Evolutionary conservation across 2,797 vertebrate species (phyloP), one percentile per base, ranked within the genome.

Genomic region (Melanogrammus aeglefinus): DNA sequence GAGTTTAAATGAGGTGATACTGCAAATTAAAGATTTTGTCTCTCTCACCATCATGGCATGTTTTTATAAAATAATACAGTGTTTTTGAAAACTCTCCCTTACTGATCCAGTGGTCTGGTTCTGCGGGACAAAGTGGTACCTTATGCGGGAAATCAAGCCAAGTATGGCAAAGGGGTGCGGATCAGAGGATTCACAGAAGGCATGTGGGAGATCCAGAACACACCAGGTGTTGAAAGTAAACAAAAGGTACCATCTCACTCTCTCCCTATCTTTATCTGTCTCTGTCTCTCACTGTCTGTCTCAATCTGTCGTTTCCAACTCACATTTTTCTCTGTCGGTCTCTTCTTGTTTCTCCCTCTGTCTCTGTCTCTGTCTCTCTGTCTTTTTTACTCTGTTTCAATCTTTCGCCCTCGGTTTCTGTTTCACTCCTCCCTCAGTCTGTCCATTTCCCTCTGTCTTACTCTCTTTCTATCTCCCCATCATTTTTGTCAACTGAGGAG

Each of bases 121-220:
- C 88, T 82, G 0, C 76, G 77, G 0, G 76, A 87, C 51, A 91
- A 91, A 72, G 29, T 93, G 0, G 85, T 92, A 0, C 87, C 92
- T 0, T 93, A 38, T 0, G 13, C 79, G 0, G 89, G 91, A 0
- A 93, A 93, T 86, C 93, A 93, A 85, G 29, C 44, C 73, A 90
- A 88, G 78, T 92, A 91, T 6, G 92, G 92, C 77, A 86, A 79
- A 18, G 87, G 92, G 9, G 89, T 89, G 2, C 90, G 91, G n/a
- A 86, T 90, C 76, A 83, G 85, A 77, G 92, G 92, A 70, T 93
- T 93, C 83, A 0, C 78, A 0, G 91, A 93, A 78, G 92, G 92
- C 3, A 93, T 93, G 92, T 93, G 92, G 92, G 92, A 93, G 85
- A 93, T 93, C 77, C 91, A 93, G 83, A 91, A 93, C 91, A 88